Base-by-base conservation (phyloP, 2,113 vertebrate genomes). In the Cyprinodon brontotheroides region DNA sequence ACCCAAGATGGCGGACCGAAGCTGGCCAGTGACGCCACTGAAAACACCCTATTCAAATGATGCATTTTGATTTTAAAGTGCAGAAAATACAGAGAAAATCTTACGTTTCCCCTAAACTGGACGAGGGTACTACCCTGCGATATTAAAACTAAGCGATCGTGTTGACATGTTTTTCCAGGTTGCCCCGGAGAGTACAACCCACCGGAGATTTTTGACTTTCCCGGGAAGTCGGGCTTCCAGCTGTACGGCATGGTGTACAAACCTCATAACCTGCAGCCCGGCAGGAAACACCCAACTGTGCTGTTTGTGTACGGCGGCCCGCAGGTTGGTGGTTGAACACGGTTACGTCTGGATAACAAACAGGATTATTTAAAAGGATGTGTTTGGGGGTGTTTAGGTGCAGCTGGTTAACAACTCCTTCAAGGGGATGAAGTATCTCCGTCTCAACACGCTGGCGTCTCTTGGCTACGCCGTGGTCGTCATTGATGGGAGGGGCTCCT, bases 331-430 rank as follows among this genome's bases (percentile, higher is more conserved):
- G 11, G 3, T 5, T 6, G 4, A 5, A 36, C 1, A 1, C 39
- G 11, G 13, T 40, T 20, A 20, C 7, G 40, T 6, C 14, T 13
- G 37, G 11, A 38, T 8, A 17, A 59, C 17, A 59, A 59, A 22
- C 15, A 20, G 65, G 13, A 29, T 10, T 20, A 4, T 6, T 48
- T 10, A 53, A 2, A 17, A 1, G 4, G 22, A 47, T 36, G 5
- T 69, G 22, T 69, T 11, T 75, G 10, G 79, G 43, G 72, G 65
- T 65, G 2, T 66, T 1, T 85, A 99, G 98, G 97, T 99, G 69
- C 98, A 99, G 92, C 90, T 99, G 70, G 98, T 99, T 36, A 99
- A 98, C 83, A 99, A 99, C 90, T 98, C 98, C 38, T 99, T 98
- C 85, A 99, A 99, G 85, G 98, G 98, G 38, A 96, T 97, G 91